phyloP scores from a whole-genome alignment of 2,888 invertebrate genomes.

The Drosophila anomalata region DNA sequence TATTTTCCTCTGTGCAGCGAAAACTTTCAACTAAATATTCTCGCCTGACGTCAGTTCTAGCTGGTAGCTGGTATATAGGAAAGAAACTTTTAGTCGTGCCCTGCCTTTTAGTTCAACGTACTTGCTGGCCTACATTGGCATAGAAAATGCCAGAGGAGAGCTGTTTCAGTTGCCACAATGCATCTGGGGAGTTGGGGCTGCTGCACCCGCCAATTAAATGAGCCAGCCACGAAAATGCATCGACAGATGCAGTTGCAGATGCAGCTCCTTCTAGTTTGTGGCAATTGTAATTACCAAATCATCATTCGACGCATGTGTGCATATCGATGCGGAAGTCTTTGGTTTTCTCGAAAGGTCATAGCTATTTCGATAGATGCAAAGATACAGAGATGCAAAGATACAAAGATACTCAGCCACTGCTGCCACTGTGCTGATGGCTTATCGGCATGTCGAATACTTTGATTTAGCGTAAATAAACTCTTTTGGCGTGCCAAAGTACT shows the following conservation, averaged over 20 bases:
- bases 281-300: slow-evolving; percentile 63
- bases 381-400: not conserved
- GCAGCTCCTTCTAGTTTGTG: slow-evolving; percentile 45
- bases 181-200: not conserved
- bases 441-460: slow-evolving; percentile 38
- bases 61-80: not conserved
- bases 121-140: slow-evolving; percentile 80
- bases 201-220: slow-evolving; percentile 53
- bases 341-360: slow-evolving; percentile 31
- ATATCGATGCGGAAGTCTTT: slow-evolving; percentile 61
- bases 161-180: slow-evolving; percentile 11
- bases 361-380: slow-evolving; percentile 33
- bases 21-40: slow-evolving; percentile 14
- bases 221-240: slow-evolving; percentile 41
- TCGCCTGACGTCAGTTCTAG: slow-evolving; percentile 39
- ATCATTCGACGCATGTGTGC: slow-evolving; percentile 40
- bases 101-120: slow-evolving; percentile 77
- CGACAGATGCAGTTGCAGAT: slow-evolving; percentile 15
- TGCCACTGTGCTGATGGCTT: slow-evolving; percentile 13
- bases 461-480: slow-evolving; percentile 38
- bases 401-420: not conserved
- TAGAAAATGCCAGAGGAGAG: slow-evolving; percentile 39
- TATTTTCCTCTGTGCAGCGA: not conserved
- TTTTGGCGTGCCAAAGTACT: slow-evolving; percentile 20
- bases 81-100: slow-evolving; percentile 14